Evolutionary conservation across 2,888 invertebrate species (phyloP), one percentile per base, ranked within the genome.

Genomic region (Rugalucina vietnamica): DNA sequence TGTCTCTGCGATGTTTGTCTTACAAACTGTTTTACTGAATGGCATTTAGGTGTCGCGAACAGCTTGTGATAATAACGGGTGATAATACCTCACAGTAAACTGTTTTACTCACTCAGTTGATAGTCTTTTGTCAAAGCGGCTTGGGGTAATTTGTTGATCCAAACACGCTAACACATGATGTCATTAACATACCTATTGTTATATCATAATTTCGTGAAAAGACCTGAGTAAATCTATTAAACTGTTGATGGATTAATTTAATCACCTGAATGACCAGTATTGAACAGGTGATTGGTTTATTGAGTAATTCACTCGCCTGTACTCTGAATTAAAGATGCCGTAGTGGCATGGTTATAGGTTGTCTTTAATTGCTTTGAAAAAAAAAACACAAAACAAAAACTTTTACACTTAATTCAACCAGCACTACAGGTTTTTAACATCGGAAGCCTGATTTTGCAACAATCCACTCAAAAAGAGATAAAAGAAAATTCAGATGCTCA

Each of bases 91-190:
- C 65, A 24, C 65, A 34, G 32, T 72, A 79, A 87, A 81, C 79
- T 76, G 71, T 76, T 76, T 83, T 87, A 79, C 79, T 79, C 81
- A 81, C 79, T 74, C 60, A 10, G 49, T 81, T 79, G 72, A 69
- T 32, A 70, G 76, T 50, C 79, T 21, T 80, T 85, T 85, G 85
- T 85, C 65, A 27, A 29, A 50, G 29, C 60, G 78, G 83, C 84
- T 87, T 83, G 87, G 84, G 29, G 43, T 84, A 76, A 87, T 84
- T 87, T 81, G 76, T 84, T 79, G n/a, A 85, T 85, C 75, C 69
- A 57, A 79, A 87, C 87, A 49, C 79, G 85, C 70, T 83, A 72
- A 72, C 79, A 72, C 79, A 73, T 78, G 72, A 49, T 73, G 39
- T 43, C 72, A 75, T 76, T 75, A 75, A 73, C 24, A 37, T 60